phyloP scores from a whole-genome alignment of 2,797 vertebrate species.

The Acridotheres tristis region DNA sequence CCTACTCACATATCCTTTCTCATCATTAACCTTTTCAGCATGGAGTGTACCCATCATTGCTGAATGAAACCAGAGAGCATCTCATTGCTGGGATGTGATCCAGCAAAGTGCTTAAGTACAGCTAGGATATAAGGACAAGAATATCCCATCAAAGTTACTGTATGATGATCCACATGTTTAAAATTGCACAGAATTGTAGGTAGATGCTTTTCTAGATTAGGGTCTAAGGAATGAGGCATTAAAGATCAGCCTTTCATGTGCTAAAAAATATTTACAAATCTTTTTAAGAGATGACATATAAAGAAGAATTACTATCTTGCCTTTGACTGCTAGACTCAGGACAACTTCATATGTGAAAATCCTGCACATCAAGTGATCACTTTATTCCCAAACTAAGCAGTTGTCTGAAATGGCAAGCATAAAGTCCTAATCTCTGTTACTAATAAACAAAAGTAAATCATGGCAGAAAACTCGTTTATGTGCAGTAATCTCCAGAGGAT shows the following conservation, averaged over 20 bases:
- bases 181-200: neutral
- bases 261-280: conserved; percentile 66
- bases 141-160: neutral
- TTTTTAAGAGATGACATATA: conserved; percentile 49
- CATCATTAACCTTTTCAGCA: conserved; percentile 10
- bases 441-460: conserved; percentile 76
- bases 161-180: neutral
- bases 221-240: conserved; percentile 9
- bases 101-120: neutral
- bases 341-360: conserved; percentile 56
- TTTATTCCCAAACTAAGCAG: conserved; percentile 64
- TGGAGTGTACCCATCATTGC: neutral
- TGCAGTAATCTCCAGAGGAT: conserved; percentile 71
- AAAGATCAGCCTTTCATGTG: neutral
- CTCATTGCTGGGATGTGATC: neutral
- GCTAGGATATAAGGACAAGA: neutral
- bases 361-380: conserved; percentile 52
- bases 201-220: neutral
- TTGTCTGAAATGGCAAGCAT: conserved; percentile 65
- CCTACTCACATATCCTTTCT: conserved; percentile 27
- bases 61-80: neutral
- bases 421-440: conserved; percentile 63
- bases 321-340: conserved; percentile 51
- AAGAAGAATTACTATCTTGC: conserved; percentile 35
- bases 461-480: conserved; percentile 62